Conservation (phyloP, 2,888 invertebrate species). For the Rotaria magnacalcarata region DNA sequence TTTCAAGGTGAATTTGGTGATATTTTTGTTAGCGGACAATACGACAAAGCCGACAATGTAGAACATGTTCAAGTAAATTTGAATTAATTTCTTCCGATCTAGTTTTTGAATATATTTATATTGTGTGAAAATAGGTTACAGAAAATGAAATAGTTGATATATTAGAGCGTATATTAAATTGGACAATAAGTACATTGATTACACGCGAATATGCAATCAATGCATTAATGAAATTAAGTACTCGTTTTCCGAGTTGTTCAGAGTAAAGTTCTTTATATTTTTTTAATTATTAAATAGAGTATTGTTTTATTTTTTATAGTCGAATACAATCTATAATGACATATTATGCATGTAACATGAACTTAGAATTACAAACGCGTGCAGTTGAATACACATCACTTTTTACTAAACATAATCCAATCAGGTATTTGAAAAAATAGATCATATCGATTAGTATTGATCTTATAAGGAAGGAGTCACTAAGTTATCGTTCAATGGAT, state of each 20-base stretch:
- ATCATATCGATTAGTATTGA: not conserved
- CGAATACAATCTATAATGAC: conserved; percentile 71
- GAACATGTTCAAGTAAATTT: not conserved
- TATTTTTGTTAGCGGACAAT: conserved; percentile 30
- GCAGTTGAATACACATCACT: conserved; percentile 75
- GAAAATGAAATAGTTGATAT: conserved; percentile 82
- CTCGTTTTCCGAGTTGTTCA: conserved; percentile 63
- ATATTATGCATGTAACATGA: conserved; percentile 83
- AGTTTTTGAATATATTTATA: not conserved
- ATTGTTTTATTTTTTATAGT: not conserved
- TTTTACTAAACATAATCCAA: conserved; percentile 27
- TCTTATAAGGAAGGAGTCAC: no score
- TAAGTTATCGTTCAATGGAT: no score
- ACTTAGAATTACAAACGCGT: conserved; percentile 93
- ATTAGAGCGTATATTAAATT: conserved; percentile 83
- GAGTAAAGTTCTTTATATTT: not conserved
- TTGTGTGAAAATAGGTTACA: conserved; percentile 61
- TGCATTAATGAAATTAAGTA: conserved; percentile 88
- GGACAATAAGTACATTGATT: conserved; percentile 78
- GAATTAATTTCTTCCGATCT: not conserved
- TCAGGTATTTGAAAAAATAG: conserved; percentile 1
- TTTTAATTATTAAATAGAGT: not conserved
- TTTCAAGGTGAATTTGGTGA: conserved; percentile 44
- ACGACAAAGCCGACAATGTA: not conserved
- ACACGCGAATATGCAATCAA: conserved; percentile 92